Evolutionary conservation across 2,113 vertebrate genomes (phyloP).

Genomic region (Circaetus gallicus): DNA sequence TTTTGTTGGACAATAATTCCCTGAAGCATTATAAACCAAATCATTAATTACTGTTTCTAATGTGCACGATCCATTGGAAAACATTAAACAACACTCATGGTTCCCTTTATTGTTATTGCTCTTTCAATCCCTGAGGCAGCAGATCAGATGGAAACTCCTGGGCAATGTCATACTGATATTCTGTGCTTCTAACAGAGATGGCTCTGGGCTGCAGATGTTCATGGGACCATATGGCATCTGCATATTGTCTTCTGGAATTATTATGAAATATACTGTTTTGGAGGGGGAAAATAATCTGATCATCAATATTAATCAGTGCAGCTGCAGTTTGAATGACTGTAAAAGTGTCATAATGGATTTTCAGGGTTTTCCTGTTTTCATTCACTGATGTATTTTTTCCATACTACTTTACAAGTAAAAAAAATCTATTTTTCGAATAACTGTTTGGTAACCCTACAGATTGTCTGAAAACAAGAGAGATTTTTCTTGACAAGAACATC

Average conservation of each 20-base stretch:
- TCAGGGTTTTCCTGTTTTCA: not conserved
- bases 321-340: not conserved
- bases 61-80: constrained; percentile 54
- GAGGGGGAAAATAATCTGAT: not conserved
- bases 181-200: not conserved
- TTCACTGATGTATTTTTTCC: not conserved
- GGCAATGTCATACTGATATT: constrained; percentile 2
- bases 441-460: not conserved
- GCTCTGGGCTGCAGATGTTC: constrained; percentile 49
- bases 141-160: constrained; percentile 35
- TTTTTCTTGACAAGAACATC: not conserved
- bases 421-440: not conserved
- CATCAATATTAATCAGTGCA: constrained; percentile 22
- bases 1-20: constrained; percentile 70
- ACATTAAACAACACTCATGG: constrained; percentile 57
- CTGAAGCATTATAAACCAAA: constrained; percentile 67
- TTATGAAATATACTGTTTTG: not conserved
- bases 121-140: constrained; percentile 9
- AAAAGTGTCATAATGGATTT: not conserved
- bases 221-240: constrained; percentile 31
- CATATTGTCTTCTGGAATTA: constrained; percentile 37
- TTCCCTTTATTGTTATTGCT: constrained; percentile 47
- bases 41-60: constrained; percentile 71
- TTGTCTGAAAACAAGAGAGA: not conserved
- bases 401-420: not conserved